Percentiles rank a stretch among this genome's conserved stretches.
Evolutionary conservation across 2,888 invertebrate genomes (phyloP).

Genomic region (Opisthograptis luteolata): DNA sequence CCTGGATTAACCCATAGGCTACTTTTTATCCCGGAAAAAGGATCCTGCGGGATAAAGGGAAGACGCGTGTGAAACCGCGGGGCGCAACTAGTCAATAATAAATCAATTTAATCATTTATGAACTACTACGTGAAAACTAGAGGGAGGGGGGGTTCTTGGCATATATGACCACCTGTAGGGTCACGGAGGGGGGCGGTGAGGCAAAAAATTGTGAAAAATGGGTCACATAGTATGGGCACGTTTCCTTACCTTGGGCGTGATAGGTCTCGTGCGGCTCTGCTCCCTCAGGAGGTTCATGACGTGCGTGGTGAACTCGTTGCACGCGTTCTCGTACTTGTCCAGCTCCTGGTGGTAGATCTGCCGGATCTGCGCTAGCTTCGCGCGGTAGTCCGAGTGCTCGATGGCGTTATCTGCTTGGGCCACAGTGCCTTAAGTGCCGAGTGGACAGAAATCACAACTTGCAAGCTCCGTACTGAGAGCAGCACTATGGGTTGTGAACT

Average conservation of each 20-base stretch:
- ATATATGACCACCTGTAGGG: too few species aligned
- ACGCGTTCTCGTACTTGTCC: slow-evolving; percentile 99
- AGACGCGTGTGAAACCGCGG: too few species aligned
- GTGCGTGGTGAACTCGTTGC: slow-evolving; percentile 99
- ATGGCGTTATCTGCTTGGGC: slow-evolving; percentile 96
- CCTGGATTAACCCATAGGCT: too few species aligned
- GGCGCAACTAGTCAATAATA: too few species aligned
- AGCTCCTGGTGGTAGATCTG: slow-evolving; percentile 99
- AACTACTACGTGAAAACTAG: too few species aligned
- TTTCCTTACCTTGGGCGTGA: slow-evolving; percentile 94
- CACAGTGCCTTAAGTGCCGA: slow-evolving; percentile 82
- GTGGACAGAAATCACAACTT: slow-evolving; percentile 49
- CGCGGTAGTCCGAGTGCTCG: slow-evolving; percentile 99
- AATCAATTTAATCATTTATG: too few species aligned
- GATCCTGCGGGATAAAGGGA: too few species aligned
- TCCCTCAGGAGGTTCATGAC: slow-evolving; percentile 98
- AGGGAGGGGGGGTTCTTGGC: too few species aligned
- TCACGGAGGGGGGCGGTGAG: too few species aligned
- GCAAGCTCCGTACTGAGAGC: slow-evolving; percentile 51
- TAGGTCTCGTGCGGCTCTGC: slow-evolving; percentile 98
- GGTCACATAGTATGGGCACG: too few species aligned
- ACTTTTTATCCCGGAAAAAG: too few species aligned
- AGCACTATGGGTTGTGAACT: slow-evolving; percentile 15
- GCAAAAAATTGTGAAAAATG: too few species aligned
- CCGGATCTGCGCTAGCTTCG: slow-evolving; percentile 98